Conservation (phyloP, 2,797 vertebrate species). For the Chanos chanos region DNA sequence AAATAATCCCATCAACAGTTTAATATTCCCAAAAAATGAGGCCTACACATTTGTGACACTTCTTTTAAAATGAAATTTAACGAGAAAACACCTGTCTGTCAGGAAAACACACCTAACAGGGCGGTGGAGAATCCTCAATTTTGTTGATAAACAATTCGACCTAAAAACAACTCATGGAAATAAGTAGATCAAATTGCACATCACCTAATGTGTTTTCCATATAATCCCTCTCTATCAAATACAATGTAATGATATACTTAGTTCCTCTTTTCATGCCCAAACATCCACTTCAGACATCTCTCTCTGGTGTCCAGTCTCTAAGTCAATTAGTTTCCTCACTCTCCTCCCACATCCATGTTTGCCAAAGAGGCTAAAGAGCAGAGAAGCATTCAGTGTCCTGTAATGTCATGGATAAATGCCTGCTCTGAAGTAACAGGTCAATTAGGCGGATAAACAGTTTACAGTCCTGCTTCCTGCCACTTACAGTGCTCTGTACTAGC, state of each 20-base stretch:
- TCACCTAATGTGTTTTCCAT: not conserved
- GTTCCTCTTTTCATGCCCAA: constrained; percentile 15
- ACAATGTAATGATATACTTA: not conserved
- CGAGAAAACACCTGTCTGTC: not conserved
- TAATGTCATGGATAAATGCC: constrained; percentile 39
- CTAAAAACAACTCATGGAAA: no score
- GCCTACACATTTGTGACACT: no score
- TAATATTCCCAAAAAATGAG: no score
- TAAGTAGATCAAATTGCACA: no score
- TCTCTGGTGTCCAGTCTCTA: constrained; percentile 4
- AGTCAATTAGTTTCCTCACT: constrained; percentile 18
- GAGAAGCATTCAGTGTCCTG: constrained; percentile 9
- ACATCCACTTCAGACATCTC: constrained; percentile 21
- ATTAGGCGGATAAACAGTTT: constrained; percentile 65
- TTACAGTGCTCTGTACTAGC: constrained; percentile 48
- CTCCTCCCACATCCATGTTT: constrained; percentile 10
- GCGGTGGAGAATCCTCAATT: not conserved
- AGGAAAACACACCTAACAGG: not conserved
- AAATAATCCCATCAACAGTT: no score
- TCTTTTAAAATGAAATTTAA: not conserved
- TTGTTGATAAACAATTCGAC: not conserved
- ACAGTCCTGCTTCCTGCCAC: constrained; percentile 64
- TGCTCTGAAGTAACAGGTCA: constrained; percentile 52
- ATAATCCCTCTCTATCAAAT: not conserved
- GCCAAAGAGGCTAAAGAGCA: constrained; percentile 17